Conservation (phyloP, 1,140 invertebrate genomes). For the Lordiphosa collinella region DNA sequence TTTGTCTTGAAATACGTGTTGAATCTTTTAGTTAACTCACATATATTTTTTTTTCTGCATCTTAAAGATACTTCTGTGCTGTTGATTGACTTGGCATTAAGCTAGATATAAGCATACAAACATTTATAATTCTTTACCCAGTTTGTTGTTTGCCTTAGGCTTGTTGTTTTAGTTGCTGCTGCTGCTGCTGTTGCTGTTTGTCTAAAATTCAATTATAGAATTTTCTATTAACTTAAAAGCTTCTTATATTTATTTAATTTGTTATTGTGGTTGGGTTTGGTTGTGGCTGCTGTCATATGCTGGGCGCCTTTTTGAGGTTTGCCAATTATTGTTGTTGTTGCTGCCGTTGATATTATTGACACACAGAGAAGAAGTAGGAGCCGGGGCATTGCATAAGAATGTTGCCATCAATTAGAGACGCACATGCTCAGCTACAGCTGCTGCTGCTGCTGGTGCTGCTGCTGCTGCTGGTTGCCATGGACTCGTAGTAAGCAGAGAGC, state of each 20-base stretch:
- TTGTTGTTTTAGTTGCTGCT: slow-evolving; percentile 7
- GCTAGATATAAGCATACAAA: neutral
- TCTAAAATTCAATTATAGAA: slow-evolving; percentile 70
- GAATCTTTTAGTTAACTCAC: too few relatives aligned
- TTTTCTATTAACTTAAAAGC: slow-evolving; percentile 73
- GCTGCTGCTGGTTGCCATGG: slow-evolving; percentile 6
- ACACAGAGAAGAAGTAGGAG: slow-evolving; percentile 2
- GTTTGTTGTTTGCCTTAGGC: neutral
- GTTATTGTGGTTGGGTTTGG: slow-evolving; percentile 49
- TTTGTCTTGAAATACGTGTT: too few relatives aligned
- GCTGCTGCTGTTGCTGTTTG: slow-evolving; percentile 20
- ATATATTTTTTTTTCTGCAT: too few relatives aligned
- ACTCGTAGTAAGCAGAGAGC: neutral
- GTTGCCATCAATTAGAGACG: slow-evolving; percentile 58
- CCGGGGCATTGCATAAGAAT: slow-evolving; percentile 23
- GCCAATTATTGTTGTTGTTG: slow-evolving; percentile 16
- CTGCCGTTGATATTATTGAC: slow-evolving; percentile 33
- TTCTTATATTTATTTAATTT: slow-evolving; percentile 78
- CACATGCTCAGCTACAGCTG: neutral
- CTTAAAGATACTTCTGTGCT: too few relatives aligned
- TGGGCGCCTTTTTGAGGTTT: neutral
- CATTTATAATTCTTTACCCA: neutral
- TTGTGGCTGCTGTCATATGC: slow-evolving; percentile 14
- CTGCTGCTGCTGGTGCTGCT: neutral
- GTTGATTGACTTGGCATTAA: too few relatives aligned